Conservation (phyloP, 2,888 invertebrate species). For the Lordiphosa andalusiaca region DNA sequence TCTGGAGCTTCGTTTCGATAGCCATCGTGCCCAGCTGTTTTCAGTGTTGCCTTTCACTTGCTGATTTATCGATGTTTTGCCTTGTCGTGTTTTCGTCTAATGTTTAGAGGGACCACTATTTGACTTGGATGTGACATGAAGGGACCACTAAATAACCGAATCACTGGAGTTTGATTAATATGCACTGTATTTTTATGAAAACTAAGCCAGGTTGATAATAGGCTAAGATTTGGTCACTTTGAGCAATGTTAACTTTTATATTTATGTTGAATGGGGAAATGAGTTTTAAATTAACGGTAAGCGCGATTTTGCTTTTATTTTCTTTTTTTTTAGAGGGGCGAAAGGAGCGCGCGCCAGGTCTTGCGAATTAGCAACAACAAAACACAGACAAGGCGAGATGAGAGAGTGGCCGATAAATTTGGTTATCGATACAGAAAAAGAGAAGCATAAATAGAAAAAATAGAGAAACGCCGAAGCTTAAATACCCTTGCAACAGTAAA, state of each 20-base stretch:
- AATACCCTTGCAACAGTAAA: too few species aligned
- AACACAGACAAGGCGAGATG: too few species aligned
- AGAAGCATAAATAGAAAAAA: too few species aligned
- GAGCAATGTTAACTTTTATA: conserved; percentile 3
- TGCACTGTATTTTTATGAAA: conserved; percentile 6
- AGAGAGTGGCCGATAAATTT: too few species aligned
- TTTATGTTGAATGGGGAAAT: conserved; percentile 14
- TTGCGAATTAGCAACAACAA: conserved; percentile 66
- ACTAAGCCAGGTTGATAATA: conserved; percentile 11
- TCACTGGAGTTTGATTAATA: conserved; percentile 58
- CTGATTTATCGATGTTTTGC: conserved; percentile 59
- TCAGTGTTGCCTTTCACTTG: conserved; percentile 45
- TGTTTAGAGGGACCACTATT: conserved; percentile 69
- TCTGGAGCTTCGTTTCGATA: conserved; percentile 30
- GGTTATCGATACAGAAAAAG: too few species aligned
- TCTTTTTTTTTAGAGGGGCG: conserved; percentile 49
- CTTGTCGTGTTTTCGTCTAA: conserved; percentile 55
- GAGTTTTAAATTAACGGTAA: conserved; percentile 34
- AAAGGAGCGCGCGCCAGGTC: conserved; percentile 58
- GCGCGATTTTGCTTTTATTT: conserved; percentile 51
- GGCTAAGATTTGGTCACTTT: conserved; percentile 9
- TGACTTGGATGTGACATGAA: conserved; percentile 55
- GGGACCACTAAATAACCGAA: conserved; percentile 73
- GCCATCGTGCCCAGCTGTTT: conserved; percentile 48
- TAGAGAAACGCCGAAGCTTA: too few species aligned